These are phyloP conservation scores for Zapornia atra DNA, from an alignment of 2,113 vertebrate species.

Conservation along the genomic window DNA sequence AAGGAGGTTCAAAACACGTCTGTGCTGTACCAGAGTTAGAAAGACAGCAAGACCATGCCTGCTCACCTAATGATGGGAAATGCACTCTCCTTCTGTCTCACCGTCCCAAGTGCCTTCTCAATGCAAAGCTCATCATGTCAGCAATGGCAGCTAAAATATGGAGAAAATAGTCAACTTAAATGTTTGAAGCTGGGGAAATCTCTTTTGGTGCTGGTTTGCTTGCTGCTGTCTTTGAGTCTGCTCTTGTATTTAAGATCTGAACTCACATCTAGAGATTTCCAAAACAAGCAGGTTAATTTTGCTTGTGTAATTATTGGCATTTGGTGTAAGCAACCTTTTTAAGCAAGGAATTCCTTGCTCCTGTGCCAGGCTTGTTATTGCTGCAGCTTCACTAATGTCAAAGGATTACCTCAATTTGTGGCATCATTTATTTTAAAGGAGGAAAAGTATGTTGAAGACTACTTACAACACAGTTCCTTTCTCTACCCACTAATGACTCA, in stretches of 20 bases:
- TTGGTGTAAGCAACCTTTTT: background rate
- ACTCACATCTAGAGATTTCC: background rate
- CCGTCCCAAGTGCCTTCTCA: background rate
- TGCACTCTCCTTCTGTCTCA: background rate
- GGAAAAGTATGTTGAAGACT: background rate
- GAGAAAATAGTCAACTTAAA: background rate
- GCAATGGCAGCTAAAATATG: background rate
- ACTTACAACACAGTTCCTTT: background rate
- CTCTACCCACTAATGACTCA: constrained; percentile 1
- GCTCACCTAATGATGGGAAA: background rate
- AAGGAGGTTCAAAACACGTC: background rate
- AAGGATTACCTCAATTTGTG: constrained; percentile 27
- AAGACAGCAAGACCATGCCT: background rate
- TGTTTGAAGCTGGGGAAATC: background rate
- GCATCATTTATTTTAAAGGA: constrained; percentile 13
- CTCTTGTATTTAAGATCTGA: background rate
- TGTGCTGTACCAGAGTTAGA: background rate
- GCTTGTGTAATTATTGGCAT: background rate
- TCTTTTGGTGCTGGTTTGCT: background rate
- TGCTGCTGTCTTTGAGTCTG: background rate
- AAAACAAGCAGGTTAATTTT: background rate
- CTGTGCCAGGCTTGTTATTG: background rate
- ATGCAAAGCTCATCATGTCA: background rate
- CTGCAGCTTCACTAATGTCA: constrained; percentile 12
- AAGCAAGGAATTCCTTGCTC: background rate